phyloP scores from a whole-genome alignment of 92 coral and sea anemone species.

The Umimayanthus kanabou region DNA sequence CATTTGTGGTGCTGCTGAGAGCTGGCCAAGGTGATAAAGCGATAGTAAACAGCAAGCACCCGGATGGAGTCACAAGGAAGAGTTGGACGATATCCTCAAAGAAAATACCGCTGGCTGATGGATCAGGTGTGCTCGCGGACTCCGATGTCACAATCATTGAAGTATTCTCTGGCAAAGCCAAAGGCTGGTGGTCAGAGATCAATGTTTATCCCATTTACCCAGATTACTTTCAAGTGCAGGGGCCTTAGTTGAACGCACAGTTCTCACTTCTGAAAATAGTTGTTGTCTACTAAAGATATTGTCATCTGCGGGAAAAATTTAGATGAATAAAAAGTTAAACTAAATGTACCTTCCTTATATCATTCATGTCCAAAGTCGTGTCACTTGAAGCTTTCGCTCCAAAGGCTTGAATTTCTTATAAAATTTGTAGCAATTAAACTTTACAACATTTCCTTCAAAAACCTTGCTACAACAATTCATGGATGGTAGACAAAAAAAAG shows the following conservation, averaged over 20 bases:
- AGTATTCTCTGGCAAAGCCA: not conserved
- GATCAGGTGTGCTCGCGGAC: not conserved
- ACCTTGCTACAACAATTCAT: too few species aligned
- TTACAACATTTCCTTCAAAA: too few species aligned
- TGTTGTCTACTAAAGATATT: too few species aligned
- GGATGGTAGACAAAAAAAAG: too few species aligned
- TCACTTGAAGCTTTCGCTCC: too few species aligned
- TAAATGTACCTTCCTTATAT: too few species aligned
- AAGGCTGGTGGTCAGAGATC: not conserved
- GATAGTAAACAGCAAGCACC: not conserved
- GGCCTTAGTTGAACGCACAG: not conserved
- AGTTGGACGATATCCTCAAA: not conserved
- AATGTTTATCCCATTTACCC: not conserved
- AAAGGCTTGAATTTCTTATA: too few species aligned
- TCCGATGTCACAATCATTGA: not conserved
- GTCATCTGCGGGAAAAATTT: too few species aligned
- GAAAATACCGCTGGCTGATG: not conserved
- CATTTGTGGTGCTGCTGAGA: not conserved
- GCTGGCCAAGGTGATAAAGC: not conserved
- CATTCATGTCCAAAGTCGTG: too few species aligned
- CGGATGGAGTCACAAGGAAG: not conserved
- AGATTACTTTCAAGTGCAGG: not conserved
- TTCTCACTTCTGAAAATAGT: too few species aligned
- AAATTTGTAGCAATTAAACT: too few species aligned
- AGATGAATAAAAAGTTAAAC: too few species aligned